Percentiles rank a stretch among this genome's conserved stretches.
phyloP scores from a whole-genome alignment of 2,888 invertebrate genomes.

The Caenorhabditis sulstoni region DNA sequence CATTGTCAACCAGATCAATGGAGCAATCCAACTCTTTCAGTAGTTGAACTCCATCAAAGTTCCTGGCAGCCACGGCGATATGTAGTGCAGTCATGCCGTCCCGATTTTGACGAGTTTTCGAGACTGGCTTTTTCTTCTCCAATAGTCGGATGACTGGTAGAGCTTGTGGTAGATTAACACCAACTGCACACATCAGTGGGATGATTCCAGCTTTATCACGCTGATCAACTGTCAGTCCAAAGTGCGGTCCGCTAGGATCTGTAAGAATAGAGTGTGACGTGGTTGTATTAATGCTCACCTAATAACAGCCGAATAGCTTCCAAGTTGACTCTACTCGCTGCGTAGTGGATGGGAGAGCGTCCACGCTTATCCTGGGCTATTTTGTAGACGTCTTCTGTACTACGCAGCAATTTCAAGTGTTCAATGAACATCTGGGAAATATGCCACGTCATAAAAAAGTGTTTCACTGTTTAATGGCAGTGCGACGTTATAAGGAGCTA shows the following conservation, averaged over 20 bases:
- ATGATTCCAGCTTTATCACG: constrained; percentile 71
- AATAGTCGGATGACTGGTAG: constrained; percentile 69
- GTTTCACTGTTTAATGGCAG: no score
- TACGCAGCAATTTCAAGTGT: neutral
- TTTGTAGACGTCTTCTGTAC: constrained; percentile 45
- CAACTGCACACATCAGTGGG: constrained; percentile 77
- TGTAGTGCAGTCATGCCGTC: constrained; percentile 74
- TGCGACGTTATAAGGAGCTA: no score
- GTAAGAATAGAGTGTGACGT: neutral
- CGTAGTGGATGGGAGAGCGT: constrained; percentile 76
- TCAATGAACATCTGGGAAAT: neutral
- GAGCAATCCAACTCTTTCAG: constrained; percentile 62
- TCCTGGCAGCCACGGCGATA: constrained; percentile 76
- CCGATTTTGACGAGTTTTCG: constrained; percentile 47
- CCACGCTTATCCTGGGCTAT: constrained; percentile 64
- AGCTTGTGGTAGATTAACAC: constrained; percentile 67
- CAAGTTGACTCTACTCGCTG: constrained; percentile 67
- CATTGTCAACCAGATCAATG: constrained; percentile 68
- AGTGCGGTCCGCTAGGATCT: constrained; percentile 29
- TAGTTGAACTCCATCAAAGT: constrained; percentile 67
- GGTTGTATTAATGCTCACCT: constrained; percentile 42
- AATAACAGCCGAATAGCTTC: constrained; percentile 58
- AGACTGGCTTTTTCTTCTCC: constrained; percentile 57
- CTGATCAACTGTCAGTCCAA: constrained; percentile 73
- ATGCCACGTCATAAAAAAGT: no score